A percentile compares a stretch with the other conserved stretches of the same genome.
These are phyloP conservation scores for Philereme vetulata DNA, from an alignment of 2,888 invertebrate species.

Conservation along the genomic window DNA sequence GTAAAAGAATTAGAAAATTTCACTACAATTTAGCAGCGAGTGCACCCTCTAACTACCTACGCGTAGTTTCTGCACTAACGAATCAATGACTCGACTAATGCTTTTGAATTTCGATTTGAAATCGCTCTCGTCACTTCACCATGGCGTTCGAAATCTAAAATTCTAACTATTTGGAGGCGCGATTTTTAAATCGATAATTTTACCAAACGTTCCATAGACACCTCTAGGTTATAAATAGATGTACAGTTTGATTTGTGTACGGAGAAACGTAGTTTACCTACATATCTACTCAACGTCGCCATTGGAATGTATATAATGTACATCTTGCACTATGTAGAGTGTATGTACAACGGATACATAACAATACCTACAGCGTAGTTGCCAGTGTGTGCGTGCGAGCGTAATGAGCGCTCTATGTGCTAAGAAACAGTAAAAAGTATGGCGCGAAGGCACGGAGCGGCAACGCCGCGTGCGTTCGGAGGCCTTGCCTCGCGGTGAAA, in stretches of 20 bases:
- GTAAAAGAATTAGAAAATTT: no score
- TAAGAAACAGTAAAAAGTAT: constrained; percentile 85
- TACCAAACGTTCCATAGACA: constrained; percentile 62
- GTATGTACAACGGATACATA: constrained; percentile 68
- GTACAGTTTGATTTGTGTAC: constrained; percentile 73
- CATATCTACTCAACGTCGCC: constrained; percentile 72
- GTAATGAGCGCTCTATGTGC: constrained; percentile 83
- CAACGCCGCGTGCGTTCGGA: constrained; percentile 76
- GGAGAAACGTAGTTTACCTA: constrained; percentile 71
- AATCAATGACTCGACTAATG: constrained; percentile 25
- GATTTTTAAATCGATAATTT: constrained; percentile 45
- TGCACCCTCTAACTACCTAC: no score
- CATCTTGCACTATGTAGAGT: constrained; percentile 75
- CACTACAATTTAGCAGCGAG: no score
- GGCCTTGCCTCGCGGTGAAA: constrained; percentile 73
- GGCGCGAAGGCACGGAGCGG: constrained; percentile 79
- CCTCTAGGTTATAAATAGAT: constrained; percentile 69
- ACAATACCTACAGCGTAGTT: constrained; percentile 62
- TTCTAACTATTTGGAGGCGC: constrained; percentile 30
- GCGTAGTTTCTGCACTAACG: constrained; percentile 3
- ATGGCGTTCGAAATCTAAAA: constrained; percentile 21
- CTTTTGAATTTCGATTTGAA: constrained; percentile 18
- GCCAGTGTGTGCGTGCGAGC: constrained; percentile 63
- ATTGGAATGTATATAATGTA: constrained; percentile 78
- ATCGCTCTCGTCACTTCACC: constrained; percentile 31